Conservation (phyloP, 2,888 invertebrate genomes). For the Ptycholaimellus sp. region DNA sequence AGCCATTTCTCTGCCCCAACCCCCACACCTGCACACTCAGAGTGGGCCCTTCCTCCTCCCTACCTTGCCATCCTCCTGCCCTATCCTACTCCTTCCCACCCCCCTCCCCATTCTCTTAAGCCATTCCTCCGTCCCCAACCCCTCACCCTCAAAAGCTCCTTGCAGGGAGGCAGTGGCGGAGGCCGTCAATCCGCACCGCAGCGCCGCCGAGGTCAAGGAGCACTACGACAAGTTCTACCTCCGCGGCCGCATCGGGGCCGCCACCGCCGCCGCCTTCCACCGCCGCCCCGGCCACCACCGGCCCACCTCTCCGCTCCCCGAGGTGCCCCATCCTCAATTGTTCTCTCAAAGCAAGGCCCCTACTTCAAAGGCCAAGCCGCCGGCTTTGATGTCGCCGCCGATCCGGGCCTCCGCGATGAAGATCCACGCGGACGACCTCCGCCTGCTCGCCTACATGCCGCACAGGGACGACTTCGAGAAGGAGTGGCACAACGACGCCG, state of each 20-base stretch:
- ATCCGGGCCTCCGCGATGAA: neutral
- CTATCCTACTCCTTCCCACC: too few species aligned
- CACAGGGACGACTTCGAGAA: conserved; percentile 7
- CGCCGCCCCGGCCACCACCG: too few species aligned
- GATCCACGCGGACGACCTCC: conserved; percentile 4
- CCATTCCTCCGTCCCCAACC: too few species aligned
- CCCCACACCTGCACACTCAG: too few species aligned
- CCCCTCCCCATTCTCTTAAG: too few species aligned
- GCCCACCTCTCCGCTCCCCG: too few species aligned
- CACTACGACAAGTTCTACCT: conserved; percentile 7
- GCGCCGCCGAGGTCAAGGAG: conserved; percentile 1
- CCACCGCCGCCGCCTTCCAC: too few species aligned
- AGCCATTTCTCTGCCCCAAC: too few species aligned
- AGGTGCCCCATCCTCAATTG: too few species aligned
- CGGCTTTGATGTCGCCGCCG: neutral
- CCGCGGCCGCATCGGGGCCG: conserved; percentile 1
- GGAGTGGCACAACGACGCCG: conserved; percentile 7
- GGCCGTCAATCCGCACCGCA: neutral
- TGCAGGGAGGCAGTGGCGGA: conserved; percentile 5
- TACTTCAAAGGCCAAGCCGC: neutral
- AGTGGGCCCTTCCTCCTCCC: too few species aligned
- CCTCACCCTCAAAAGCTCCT: too few species aligned
- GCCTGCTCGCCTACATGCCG: conserved; percentile 7
- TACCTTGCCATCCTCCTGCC: too few species aligned
- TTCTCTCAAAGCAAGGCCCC: neutral